phyloP scores from a whole-genome alignment of 1,140 invertebrate genomes.

The Camponotus floridanus region DNA sequence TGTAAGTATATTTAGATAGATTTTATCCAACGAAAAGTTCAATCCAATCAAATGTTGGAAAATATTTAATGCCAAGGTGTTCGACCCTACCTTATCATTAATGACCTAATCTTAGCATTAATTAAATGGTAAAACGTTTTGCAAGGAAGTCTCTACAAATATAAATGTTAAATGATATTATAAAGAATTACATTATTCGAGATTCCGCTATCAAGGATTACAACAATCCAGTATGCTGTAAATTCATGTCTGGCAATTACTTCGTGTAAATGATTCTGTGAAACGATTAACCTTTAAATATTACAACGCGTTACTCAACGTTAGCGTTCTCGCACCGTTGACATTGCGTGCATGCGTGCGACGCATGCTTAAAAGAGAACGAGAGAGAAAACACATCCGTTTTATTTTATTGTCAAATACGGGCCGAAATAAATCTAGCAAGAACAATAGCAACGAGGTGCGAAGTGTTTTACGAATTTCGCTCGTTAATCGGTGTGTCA shows the following conservation, averaged over 20 bases:
- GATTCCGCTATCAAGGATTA: slow-evolving; percentile 49
- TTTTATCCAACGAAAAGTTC: neutral
- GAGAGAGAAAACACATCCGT: neutral
- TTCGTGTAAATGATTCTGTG: slow-evolving; percentile 29
- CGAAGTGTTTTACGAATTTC: neutral
- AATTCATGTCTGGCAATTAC: slow-evolving; percentile 13
- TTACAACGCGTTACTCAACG: neutral
- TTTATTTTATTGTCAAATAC: neutral
- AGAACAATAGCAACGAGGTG: slow-evolving; percentile 19
- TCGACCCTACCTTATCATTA: too few species aligned
- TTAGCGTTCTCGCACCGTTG: slow-evolving; percentile 16
- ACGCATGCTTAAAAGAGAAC: neutral
- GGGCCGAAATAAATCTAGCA: neutral
- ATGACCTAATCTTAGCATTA: too few species aligned
- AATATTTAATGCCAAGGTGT: neutral
- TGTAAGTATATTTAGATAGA: neutral
- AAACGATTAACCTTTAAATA: slow-evolving; percentile 53
- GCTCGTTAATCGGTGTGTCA: slow-evolving; percentile 11
- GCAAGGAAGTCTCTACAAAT: slow-evolving; percentile 8
- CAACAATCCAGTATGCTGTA: slow-evolving; percentile 45
- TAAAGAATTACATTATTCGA: neutral
- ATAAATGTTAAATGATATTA: slow-evolving; percentile 9
- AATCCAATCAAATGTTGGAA: neutral
- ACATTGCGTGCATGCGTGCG: neutral
- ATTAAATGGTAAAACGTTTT: neutral